Percentiles rank a stretch among this genome's conserved stretches.
Evolutionary conservation across 2,888 invertebrate species (phyloP).

Genomic region (Athalia rosae): DNA sequence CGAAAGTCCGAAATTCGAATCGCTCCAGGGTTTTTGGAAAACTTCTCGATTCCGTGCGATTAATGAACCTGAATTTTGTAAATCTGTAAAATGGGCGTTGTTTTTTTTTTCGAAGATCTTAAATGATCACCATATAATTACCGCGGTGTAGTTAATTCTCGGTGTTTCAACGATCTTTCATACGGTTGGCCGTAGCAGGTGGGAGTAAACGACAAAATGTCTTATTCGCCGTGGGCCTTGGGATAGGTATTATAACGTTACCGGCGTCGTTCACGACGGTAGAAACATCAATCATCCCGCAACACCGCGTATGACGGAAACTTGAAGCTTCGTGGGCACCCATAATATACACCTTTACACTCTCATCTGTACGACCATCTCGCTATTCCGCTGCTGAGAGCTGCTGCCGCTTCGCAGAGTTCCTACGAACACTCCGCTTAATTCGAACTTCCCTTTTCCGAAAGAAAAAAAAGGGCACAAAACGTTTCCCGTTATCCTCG

Average conservation of each 20-base stretch:
- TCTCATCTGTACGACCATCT: not conserved
- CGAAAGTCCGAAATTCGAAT: no score
- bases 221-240: constrained; percentile 46
- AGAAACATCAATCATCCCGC: constrained; percentile 1
- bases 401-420: not conserved
- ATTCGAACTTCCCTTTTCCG: no score
- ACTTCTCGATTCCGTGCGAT: no score
- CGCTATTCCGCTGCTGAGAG: not conserved
- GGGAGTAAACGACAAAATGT: constrained; percentile 63
- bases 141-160: no score
- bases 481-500: not conserved
- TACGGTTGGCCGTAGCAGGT: constrained; percentile 56
- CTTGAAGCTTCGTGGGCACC: not conserved
- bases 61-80: no score
- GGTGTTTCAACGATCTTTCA: no score
- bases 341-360: not conserved
- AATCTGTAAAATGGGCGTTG: no score
- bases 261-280: not conserved
- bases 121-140: no score
- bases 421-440: not conserved
- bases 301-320: not conserved
- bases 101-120: no score
- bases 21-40: no score
- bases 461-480: no score
- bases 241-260: no score